Evolutionary conservation across 1,140 invertebrate genomes (phyloP), one percentile per base, ranked within the genome.

Genomic region (Hesperophylax magnus): DNA sequence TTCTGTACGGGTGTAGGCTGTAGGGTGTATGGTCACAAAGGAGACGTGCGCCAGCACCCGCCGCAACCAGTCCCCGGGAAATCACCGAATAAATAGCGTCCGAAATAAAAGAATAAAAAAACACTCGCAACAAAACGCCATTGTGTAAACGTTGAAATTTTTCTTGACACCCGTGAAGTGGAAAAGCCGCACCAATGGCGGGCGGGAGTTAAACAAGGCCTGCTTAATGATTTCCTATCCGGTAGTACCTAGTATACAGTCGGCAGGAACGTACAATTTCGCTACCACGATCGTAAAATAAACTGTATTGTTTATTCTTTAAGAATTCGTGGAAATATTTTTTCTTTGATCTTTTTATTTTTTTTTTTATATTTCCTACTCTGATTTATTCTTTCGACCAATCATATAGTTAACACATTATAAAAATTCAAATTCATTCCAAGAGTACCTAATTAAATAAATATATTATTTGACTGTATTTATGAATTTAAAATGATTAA

Each of bases 91-190:
- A 76, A 76, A 76, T 76, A 27, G 53, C 56, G 27, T 11, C 27
- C 53, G 54, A 76, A 76, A 72, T 52, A 52, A 72, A 54, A 53
- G 39, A 67, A 61, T 61, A 61, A 76, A 75, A 74, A 76, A 76
- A 58, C 31, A 60, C 54, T 72, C 54, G 72, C 22, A 76, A 76
- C 72, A 61, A 76, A 76, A 76, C 56, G 54, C 72, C 72, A 76
- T 76, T 76, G 72, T 76, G 72, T 75, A 56, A 60, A 60, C 58
- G 72, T 76, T 76, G 56, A 72, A 56, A 76, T 60, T 76, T 76
- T 76, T 76, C 72, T 76, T 76, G 72, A 76, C 72, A 76, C 56
- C 56, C 56, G 56, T 60, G 27, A 76, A 76, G 72, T 76, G 72
- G 72, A 60, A 60, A 76, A 58, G 54, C 54, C 56, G 27, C 72